Evolutionary conservation across 2,113 vertebrate species (phyloP).

Genomic region (Bufo bufo): DNA sequence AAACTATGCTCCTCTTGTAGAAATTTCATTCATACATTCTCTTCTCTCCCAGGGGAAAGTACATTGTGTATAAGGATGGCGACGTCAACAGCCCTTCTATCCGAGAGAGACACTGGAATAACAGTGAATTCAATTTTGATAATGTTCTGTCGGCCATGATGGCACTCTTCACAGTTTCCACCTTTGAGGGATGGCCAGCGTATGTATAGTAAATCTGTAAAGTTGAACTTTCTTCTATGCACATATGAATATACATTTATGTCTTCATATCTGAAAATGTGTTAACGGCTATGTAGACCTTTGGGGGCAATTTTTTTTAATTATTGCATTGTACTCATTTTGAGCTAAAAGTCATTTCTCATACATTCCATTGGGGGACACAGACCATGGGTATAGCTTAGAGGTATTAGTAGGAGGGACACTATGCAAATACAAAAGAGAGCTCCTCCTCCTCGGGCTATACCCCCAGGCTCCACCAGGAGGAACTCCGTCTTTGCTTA

Average conservation of each 20-base stretch:
- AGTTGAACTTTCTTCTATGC: conserved; percentile 73
- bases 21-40: neutral
- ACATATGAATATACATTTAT: neutral
- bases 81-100: conserved; percentile 91
- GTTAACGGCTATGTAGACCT: too few species aligned
- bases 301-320: too few species aligned
- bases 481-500: too few species aligned
- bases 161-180: conserved; percentile 98
- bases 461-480: too few species aligned
- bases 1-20: neutral
- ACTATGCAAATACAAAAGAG: too few species aligned
- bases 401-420: too few species aligned
- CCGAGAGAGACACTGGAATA: conserved; percentile 90
- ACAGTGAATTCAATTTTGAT: conserved; percentile 98
- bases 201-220: conserved; percentile 72
- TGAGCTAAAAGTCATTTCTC: too few species aligned
- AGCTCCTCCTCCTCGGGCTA: too few species aligned
- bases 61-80: conserved; percentile 95
- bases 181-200: conserved; percentile 98
- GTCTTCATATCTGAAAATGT: neutral
- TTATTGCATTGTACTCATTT: too few species aligned
- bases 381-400: too few species aligned
- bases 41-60: conserved; percentile 81
- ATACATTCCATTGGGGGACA: too few species aligned
- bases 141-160: conserved; percentile 98